These are phyloP conservation scores for Dendronephthya gigantea DNA, from an alignment of 64 coral and sea anemone species.

Conservation along the genomic window DNA sequence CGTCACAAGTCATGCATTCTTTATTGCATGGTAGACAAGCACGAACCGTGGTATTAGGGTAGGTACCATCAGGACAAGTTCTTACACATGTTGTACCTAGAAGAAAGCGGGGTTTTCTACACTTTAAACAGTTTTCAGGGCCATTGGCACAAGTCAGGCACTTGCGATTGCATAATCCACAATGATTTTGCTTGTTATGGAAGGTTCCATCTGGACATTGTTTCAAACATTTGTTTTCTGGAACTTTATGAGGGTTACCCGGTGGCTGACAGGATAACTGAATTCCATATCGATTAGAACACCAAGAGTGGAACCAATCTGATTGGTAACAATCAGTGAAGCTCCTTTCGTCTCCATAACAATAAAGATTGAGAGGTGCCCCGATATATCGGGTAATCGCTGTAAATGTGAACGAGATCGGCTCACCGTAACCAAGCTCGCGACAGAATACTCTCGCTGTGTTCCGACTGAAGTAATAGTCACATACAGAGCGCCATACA, in stretches of 20 bases:
- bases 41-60: not conserved
- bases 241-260: not conserved
- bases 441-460: not conserved
- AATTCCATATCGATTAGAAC: not conserved
- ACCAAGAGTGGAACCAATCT: not conserved
- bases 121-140: not conserved
- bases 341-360: not conserved
- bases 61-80: not conserved
- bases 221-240: not conserved
- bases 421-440: not conserved
- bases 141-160: not conserved
- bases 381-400: too few species aligned
- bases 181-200: not conserved
- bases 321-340: not conserved
- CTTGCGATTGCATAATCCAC: not conserved
- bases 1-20: not conserved
- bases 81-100: not conserved
- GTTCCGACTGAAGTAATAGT: not conserved
- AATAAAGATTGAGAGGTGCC: not conserved
- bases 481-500: not conserved
- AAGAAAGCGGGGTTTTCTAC: not conserved
- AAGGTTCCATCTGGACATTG: not conserved
- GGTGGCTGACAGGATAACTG: not conserved
- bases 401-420: not conserved
- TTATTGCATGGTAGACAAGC: not conserved